Evolutionary conservation across 2,113 vertebrate species (phyloP), one percentile per base, ranked within the genome.

Genomic region (Ophiodon elongatus): DNA sequence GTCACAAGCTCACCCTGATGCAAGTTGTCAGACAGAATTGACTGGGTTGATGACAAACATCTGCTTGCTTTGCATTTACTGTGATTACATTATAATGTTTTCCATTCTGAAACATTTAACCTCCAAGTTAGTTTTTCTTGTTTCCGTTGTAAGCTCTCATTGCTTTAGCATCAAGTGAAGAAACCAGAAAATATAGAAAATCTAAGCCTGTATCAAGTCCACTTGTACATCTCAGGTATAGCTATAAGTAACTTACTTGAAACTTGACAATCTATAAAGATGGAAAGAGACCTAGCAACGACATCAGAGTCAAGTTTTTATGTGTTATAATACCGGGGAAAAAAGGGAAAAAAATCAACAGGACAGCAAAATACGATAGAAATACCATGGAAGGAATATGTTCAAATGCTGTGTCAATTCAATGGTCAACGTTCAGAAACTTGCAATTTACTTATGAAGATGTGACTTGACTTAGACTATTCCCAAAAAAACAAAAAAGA

Each of bases 41-140:
- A 29, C 35, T 27, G n/a, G 25, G 21, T 14, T 69, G 31, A 81
- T 37, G 56, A 56, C 47, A 83, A 71, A 62, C 66, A 27, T 65
- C 66, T 73, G 62, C 41, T 70, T 64, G 29, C 43, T 70, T 75
- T 45, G 15, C 25, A 33, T 31, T 50, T 15, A 52, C 19, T 63
- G 50, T 43, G 27, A 64, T 37, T 69, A 9, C 47, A 25, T 79
- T 67, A 39, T 45, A 0, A 50, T 45, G 35, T 60, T 19, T 43
- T 13, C 31, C 45, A 19, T 25, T 27, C 31, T 17, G 19, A 66
- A n/a, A 57, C 25, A 33, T 6, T 65, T 8, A 25, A 57, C 29
- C 3, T 19, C 15, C 11, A 17, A 19, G 52, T 72, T 47, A 8
- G 50, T 52, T 23, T 9, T 52, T 52, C 17, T 52, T 52, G 50